Conservation (phyloP, 2,113 vertebrate species). For the Phylloscopus trochiloides region DNA sequence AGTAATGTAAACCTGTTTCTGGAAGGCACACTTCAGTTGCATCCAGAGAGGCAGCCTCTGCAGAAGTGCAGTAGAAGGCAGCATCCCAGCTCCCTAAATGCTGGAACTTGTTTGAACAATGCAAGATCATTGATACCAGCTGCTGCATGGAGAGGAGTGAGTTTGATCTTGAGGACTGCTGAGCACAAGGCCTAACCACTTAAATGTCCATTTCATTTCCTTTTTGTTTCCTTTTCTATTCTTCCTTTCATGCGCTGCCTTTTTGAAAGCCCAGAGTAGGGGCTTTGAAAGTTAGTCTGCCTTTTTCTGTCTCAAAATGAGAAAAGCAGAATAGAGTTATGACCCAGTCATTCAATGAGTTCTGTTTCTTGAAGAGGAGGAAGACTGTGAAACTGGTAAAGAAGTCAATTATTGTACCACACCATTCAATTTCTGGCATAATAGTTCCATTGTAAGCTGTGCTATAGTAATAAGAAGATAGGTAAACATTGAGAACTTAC, state of each 20-base stretch:
- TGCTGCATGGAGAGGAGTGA: neutral
- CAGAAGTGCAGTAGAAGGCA: neutral
- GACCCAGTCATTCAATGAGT: neutral
- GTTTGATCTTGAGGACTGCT: neutral
- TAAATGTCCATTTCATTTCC: constrained; percentile 27
- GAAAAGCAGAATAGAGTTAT: neutral
- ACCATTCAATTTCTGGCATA: neutral
- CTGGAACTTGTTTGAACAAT: neutral
- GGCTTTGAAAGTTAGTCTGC: neutral
- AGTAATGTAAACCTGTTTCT: neutral
- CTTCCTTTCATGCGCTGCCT: neutral
- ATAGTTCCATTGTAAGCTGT: neutral
- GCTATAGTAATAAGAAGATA: neutral
- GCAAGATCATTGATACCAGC: neutral
- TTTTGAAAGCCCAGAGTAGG: neutral
- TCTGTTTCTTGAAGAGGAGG: constrained; percentile 3
- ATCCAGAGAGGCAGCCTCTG: neutral
- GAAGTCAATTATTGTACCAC: constrained; percentile 4
- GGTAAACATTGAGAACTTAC: neutral
- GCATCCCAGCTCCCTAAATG: neutral
- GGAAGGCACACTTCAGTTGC: neutral
- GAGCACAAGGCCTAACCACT: neutral
- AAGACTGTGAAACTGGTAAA: neutral
- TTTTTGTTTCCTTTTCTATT: constrained; percentile 33
- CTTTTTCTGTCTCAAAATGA: constrained; percentile 11